Percentiles rank a stretch among this genome's conserved stretches.
Evolutionary conservation across 2,113 vertebrate species (phyloP).

Genomic region (Lichenostomus cassidix): DNA sequence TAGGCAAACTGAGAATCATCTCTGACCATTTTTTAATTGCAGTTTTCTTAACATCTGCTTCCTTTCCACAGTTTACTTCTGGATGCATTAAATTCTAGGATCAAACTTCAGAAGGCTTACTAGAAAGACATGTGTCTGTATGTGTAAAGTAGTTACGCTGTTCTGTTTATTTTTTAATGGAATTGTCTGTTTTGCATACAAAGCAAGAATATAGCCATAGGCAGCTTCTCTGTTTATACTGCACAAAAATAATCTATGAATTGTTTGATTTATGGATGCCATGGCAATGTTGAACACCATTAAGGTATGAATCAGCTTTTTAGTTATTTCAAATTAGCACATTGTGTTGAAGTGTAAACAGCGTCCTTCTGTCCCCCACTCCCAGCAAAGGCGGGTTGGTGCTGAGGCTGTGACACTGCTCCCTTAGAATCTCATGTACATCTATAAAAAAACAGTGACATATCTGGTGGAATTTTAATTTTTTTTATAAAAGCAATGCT

Average conservation of each 20-base stretch:
- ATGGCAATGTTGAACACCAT: neutral
- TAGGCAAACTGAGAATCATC: neutral
- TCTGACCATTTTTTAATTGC: neutral
- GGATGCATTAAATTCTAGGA: neutral
- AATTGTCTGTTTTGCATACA: neutral
- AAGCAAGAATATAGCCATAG: neutral
- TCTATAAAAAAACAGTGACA: rapidly evolving
- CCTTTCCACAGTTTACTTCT: neutral
- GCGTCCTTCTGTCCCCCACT: neutral
- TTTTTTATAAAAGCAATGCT: neutral
- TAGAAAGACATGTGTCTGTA: neutral
- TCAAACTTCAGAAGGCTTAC: neutral
- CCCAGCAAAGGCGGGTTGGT: neutral
- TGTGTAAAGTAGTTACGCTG: neutral
- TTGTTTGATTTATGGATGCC: neutral
- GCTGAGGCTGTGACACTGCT: neutral
- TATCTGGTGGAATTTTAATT: neutral
- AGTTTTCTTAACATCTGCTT: slow-evolving; percentile 8
- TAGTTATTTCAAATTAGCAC: neutral
- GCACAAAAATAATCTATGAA: neutral
- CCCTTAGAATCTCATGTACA: neutral
- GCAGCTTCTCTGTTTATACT: neutral
- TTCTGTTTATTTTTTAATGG: neutral
- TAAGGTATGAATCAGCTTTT: neutral
- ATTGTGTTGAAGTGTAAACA: neutral